Evolutionary conservation across 2,888 invertebrate genomes (phyloP), one percentile per base, ranked within the genome.

Genomic region (Tholera decimalis): DNA sequence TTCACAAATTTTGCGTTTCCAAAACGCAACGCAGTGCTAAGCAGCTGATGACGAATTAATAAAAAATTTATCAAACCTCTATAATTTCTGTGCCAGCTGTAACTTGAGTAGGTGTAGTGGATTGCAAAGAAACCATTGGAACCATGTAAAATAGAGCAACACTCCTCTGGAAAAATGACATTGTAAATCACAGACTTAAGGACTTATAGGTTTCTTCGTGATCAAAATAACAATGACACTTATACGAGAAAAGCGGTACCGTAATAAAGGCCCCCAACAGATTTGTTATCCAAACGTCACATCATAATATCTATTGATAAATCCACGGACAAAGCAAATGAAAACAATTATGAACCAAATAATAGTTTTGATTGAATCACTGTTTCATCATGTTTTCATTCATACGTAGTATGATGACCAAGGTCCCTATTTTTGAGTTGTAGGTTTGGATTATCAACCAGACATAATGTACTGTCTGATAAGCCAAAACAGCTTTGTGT

Each of bases 161-260:
- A 33, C 13, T 33, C 30, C 18, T 58, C 7, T 62, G 35, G 1
- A 46, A n/a, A n/a, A 62, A 28, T 8, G 58, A 55, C 73, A 73
- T 73, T 51, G 3, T 58, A 26, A 46, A 47, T 15, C 33, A 15
- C 11, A 26, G 11, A 26, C 2, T 33, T 26, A 8, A n/a, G n/a
- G n/a, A n/a, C n/a, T n/a, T n/a, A n/a, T n/a, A n/a, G n/a, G n/a
- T n/a, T 18, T 44, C 13, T 41, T 18, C 13, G 37, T 30, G 30
- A 11, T 39, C 30, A 13, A 49, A 9, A 2, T 1, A 53, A 44
- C 15, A 51, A 22, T 61, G 15, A 62, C 15, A 35, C 2, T n/a
- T n/a, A n/a, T 2, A 35, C 0, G 35, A 5, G 8, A 20, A 4
- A 37, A 33, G 9, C 1, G 9, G 13, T 33, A 4, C 7, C 8